Evolutionary conservation across 1,140 invertebrate genomes (phyloP).

Genomic region (Melipona quadrifasciata): DNA sequence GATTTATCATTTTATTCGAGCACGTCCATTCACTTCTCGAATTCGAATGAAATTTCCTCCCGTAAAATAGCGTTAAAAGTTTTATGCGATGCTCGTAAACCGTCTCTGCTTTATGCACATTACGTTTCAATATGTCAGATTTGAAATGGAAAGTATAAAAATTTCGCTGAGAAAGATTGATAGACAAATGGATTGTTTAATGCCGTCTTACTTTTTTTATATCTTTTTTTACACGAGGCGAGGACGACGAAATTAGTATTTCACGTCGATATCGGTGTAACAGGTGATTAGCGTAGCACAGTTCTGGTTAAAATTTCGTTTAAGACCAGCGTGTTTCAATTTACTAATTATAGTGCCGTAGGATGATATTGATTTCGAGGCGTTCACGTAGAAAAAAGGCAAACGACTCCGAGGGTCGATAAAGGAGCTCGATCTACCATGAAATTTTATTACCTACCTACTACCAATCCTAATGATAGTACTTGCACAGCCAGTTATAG

Average conservation of each 20-base stretch:
- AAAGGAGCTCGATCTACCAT: slow-evolving; percentile 14
- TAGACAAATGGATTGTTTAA: too few relatives aligned
- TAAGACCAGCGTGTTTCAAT: not conserved
- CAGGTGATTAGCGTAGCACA: not conserved
- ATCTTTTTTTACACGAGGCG: not conserved
- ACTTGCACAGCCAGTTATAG: not conserved
- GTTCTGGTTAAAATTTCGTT: not conserved
- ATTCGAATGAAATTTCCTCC: not conserved
- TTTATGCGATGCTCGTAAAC: not conserved
- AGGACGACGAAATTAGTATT: not conserved
- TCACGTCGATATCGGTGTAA: not conserved
- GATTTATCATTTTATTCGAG: not conserved
- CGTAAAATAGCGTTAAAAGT: not conserved
- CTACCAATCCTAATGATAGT: not conserved
- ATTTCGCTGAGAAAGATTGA: not conserved
- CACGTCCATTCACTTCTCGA: not conserved
- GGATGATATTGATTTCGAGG: slow-evolving; percentile 11
- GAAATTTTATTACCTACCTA: slow-evolving; percentile 21
- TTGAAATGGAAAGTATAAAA: not conserved
- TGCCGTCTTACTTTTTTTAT: not conserved
- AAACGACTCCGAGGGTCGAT: not conserved
- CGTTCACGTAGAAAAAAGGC: not conserved
- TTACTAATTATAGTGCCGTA: not conserved
- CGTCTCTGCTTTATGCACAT: not conserved
- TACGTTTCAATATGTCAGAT: not conserved